These are phyloP conservation scores for Coranthus polyacanthus DNA, from an alignment of 2,797 vertebrate species.

Conservation along the genomic window DNA sequence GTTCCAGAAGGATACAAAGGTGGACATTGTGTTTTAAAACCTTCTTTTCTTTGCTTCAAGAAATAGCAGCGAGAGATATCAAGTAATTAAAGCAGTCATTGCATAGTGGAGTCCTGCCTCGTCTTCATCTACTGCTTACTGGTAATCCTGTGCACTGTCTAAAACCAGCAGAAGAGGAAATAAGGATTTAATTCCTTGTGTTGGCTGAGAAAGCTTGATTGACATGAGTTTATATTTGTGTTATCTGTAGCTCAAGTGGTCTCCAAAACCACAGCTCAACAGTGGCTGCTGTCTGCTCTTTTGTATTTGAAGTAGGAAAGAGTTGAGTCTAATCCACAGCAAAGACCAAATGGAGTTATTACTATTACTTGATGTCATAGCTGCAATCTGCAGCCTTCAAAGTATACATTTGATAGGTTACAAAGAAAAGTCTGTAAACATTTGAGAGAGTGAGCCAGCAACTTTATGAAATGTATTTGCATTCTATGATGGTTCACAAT, in stretches of 20 bases:
- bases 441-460: background rate
- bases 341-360: conserved; percentile 15
- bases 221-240: conserved; percentile 41
- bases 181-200: conserved; percentile 39
- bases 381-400: background rate
- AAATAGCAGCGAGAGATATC: conserved; percentile 15
- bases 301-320: conserved; percentile 11
- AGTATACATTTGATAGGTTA: background rate
- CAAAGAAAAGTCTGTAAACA: background rate
- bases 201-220: conserved; percentile 46
- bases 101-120: conserved; percentile 18
- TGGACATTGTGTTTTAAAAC: conserved; percentile 9
- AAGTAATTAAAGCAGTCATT: conserved; percentile 46
- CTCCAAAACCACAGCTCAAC: conserved; percentile 3
- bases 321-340: conserved; percentile 16
- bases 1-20: conserved; percentile 18
- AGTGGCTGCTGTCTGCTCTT: conserved; percentile 18
- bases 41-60: background rate
- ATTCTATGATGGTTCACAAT: background rate
- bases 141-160: conserved; percentile 54
- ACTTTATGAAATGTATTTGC: background rate
- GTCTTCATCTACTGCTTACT: conserved; percentile 27
- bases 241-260: conserved; percentile 38
- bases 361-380: background rate
- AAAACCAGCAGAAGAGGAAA: conserved; percentile 39